These are phyloP conservation scores for Bombyx mori DNA, from an alignment of 1,140 invertebrate species.

Conservation along the genomic window ASM3026992v2 NC_085112.1:15413001-15413500, in stretches of 20 bases:
- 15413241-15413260: constrained; percentile 99
- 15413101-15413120: constrained; percentile 43
- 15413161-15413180: constrained; percentile 78
- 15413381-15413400: constrained; percentile 97
- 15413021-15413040: no score
- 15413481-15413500: no score
- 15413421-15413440: constrained; percentile 96
- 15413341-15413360: constrained; percentile 99
- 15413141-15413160: constrained; percentile 52
- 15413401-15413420: constrained; percentile 98
- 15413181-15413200: constrained; percentile 97
- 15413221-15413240: constrained; percentile 99
- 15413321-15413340: constrained; percentile 99
- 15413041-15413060: constrained; percentile 35
- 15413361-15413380: constrained; percentile 99
- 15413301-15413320: constrained; percentile 99
- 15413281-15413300: constrained; percentile 98
- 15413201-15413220: constrained; percentile 98
- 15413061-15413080: constrained; percentile 70
- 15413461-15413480: no score
- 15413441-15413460: no score
- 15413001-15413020: no score
- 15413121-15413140: constrained; percentile 40
- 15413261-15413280: constrained; percentile 97
- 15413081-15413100: constrained; percentile 67